phyloP scores from a whole-genome alignment of 2,888 invertebrate species.

The Euplagia quadripunctaria region DNA sequence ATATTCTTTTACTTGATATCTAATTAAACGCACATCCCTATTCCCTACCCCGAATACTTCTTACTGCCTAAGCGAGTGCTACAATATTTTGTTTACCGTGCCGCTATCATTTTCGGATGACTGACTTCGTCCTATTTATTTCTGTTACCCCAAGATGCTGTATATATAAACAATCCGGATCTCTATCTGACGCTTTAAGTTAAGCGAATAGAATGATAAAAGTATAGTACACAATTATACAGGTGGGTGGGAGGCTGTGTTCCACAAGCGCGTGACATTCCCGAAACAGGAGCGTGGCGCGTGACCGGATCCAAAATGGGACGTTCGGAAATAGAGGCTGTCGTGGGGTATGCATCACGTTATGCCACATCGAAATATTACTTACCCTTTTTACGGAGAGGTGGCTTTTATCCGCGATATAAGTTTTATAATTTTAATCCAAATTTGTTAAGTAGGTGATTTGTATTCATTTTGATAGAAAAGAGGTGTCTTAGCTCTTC shows the following conservation, averaged over 20 bases:
- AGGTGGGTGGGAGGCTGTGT: conserved; percentile 29
- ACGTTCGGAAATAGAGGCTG: conserved; percentile 76
- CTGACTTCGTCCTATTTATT: conserved; percentile 24
- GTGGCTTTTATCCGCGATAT: not conserved
- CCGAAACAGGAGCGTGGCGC: conserved; percentile 50
- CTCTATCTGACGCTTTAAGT: not conserved
- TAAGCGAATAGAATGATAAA: not conserved
- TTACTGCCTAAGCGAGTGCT: no score
- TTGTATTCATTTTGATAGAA: not conserved
- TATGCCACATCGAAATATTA: conserved; percentile 47
- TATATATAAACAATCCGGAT: not conserved
- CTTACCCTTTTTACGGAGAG: conserved; percentile 26
- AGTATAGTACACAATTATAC: conserved; percentile 1
- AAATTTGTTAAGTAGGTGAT: not conserved
- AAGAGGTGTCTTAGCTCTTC: not conserved
- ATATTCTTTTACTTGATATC: no score
- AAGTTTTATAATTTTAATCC: not conserved
- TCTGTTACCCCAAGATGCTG: not conserved
- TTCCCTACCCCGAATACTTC: no score
- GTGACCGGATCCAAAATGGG: conserved; percentile 65
- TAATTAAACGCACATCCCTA: no score
- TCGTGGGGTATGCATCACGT: conserved; percentile 51
- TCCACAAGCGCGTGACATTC: conserved; percentile 37
- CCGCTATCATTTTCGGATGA: conserved; percentile 31
- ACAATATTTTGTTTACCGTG: conserved; percentile 13